phyloP scores from a whole-genome alignment of 2,888 invertebrate genomes.

The Halocaridina rubra region DNA sequence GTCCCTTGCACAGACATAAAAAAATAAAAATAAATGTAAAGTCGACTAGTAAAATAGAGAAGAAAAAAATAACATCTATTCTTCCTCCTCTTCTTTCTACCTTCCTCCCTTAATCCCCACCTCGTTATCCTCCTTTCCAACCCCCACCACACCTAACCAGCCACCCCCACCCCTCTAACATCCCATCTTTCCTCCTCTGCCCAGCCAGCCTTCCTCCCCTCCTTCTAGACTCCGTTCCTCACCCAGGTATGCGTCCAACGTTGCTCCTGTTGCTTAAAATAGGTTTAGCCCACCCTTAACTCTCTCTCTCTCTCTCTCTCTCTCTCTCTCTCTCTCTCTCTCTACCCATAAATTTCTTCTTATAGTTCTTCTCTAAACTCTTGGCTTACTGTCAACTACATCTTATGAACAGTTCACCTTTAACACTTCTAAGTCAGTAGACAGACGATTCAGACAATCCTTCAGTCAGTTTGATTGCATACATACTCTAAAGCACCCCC shows the following conservation, averaged over 20 bases:
- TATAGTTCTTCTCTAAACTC: neutral
- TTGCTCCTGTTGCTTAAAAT: neutral
- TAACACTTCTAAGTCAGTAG: neutral
- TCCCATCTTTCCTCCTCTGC: neutral
- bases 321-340: neutral
- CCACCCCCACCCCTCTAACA: neutral
- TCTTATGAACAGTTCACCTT: neutral
- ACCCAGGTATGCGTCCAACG: neutral
- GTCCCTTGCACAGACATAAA: too few species aligned
- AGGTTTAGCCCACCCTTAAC: neutral
- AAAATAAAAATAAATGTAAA: too few species aligned
- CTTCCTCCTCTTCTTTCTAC: neutral
- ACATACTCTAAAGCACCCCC: neutral
- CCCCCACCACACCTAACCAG: neutral
- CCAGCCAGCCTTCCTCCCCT: neutral
- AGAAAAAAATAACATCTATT: neutral
- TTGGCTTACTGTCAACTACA: neutral
- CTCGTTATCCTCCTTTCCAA: neutral
- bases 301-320: neutral
- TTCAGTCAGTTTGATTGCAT: neutral
- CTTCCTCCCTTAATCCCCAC: neutral
- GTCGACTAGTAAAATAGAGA: too few species aligned
- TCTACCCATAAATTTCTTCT: neutral
- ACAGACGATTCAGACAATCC: neutral
- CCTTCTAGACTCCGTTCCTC: neutral